These are phyloP conservation scores for Adela reaumurella DNA, from an alignment of 2,888 invertebrate species.

Conservation along the genomic window DNA sequence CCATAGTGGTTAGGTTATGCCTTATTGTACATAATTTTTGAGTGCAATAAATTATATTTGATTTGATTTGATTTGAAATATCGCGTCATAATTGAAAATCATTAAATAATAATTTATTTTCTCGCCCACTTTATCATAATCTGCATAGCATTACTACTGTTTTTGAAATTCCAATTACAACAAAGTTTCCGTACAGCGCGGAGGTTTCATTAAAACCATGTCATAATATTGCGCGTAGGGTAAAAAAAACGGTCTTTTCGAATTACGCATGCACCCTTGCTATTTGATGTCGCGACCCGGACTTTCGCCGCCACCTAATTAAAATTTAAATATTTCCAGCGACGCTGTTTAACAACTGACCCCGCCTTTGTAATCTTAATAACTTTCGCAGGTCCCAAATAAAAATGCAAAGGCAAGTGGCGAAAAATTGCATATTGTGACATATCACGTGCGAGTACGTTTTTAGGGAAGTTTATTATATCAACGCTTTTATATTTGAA, in stretches of 20 bases:
- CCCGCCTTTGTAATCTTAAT: conserved; percentile 38
- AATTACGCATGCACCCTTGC: conserved; percentile 46
- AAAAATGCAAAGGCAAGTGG: neutral
- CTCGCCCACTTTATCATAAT: neutral
- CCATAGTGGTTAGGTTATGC: too few species aligned
- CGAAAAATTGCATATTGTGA: too few species aligned
- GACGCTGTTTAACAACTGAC: conserved; percentile 40
- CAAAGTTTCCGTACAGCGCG: conserved; percentile 7
- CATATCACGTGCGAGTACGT: too few species aligned
- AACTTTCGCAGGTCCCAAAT: conserved; percentile 13
- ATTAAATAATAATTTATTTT: too few species aligned
- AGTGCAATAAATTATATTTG: too few species aligned
- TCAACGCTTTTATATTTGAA: too few species aligned
- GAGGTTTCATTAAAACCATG: conserved; percentile 27
- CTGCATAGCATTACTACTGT: neutral
- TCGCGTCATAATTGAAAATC: too few species aligned
- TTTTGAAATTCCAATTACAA: neutral
- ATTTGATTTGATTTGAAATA: too few species aligned
- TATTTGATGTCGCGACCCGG: conserved; percentile 18
- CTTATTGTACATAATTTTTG: too few species aligned
- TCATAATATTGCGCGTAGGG: conserved; percentile 29
- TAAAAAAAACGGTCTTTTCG: conserved; percentile 27
- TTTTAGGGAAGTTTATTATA: too few species aligned
- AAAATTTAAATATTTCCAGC: conserved; percentile 42
- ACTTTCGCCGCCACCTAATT: conserved; percentile 35